Evolutionary conservation across 37 sponge, comb jelly and placozoan genomes (phyloP).

Genomic region (Dysidea cf. avara): DNA sequence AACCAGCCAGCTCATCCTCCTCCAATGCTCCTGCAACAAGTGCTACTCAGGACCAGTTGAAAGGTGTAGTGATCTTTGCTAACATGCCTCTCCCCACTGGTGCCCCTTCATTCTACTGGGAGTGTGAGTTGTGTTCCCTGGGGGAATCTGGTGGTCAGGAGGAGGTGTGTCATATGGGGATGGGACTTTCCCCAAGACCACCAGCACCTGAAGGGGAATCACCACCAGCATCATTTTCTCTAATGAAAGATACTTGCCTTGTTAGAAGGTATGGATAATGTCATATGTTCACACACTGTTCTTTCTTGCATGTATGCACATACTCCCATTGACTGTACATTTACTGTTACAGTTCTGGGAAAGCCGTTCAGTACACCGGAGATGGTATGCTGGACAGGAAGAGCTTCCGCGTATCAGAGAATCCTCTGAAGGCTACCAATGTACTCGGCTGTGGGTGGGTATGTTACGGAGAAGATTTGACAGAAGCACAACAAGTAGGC

Average conservation of each 20-base stretch:
- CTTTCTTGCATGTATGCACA: too few species aligned
- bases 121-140: constrained; percentile 72
- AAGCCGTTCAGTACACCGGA: constrained; percentile 53
- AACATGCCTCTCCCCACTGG: constrained; percentile 53
- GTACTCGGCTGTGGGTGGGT: constrained; percentile 92
- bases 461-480: constrained; percentile 7
- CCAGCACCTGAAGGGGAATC: constrained; percentile 34
- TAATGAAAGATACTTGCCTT: constrained; percentile 35
- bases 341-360: constrained; percentile 58
- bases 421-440: constrained; percentile 59
- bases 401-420: constrained; percentile 31
- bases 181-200: constrained; percentile 70
- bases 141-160: constrained; percentile 41
- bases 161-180: constrained; percentile 40
- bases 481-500: constrained; percentile 41
- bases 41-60: constrained; percentile 25
- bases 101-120: constrained; percentile 95
- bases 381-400: constrained; percentile 60
- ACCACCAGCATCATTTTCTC: constrained; percentile 31
- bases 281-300: too few species aligned
- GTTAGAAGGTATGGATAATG: constrained; percentile 38
- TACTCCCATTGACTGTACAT: neutral
- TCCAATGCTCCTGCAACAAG: neutral
- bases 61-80: constrained; percentile 63
- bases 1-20: constrained; percentile 7